Percentiles rank a stretch among this genome's conserved stretches.
Evolutionary conservation across 2,888 invertebrate species (phyloP).

Genomic region (Lochmaea crataegi): DNA sequence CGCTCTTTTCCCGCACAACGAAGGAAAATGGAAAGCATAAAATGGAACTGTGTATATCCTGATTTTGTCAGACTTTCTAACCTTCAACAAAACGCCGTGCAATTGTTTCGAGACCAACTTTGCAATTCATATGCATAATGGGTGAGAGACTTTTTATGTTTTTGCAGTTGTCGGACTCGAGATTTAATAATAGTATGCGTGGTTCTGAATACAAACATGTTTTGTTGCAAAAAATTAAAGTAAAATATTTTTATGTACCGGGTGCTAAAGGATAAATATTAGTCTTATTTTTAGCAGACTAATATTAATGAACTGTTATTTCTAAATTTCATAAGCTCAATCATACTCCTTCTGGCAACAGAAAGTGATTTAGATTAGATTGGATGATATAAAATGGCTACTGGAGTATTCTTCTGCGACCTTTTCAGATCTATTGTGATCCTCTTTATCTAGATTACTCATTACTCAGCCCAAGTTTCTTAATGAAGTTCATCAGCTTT

Average conservation of each 20-base stretch:
- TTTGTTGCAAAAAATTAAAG: not conserved
- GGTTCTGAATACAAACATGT: conserved; percentile 15
- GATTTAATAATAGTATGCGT: conserved; percentile 31
- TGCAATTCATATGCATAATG: conserved; percentile 39
- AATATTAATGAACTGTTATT: too few relatives aligned
- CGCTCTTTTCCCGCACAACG: not conserved
- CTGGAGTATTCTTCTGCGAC: too few relatives aligned
- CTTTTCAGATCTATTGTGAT: too few relatives aligned
- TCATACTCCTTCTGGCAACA: too few relatives aligned
- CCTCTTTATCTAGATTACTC: too few relatives aligned
- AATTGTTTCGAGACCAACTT: conserved; percentile 36
- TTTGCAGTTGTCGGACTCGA: conserved; percentile 24
- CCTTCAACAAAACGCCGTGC: conserved; percentile 31
- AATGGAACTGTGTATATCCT: conserved; percentile 40
- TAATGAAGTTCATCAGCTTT: too few relatives aligned
- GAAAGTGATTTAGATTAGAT: too few relatives aligned
- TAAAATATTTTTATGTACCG: not conserved
- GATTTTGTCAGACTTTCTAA: conserved; percentile 46
- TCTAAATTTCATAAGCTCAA: too few relatives aligned
- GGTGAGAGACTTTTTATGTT: conserved; percentile 23
- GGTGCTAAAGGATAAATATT: not conserved
- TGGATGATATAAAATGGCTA: too few relatives aligned
- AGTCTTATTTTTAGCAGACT: too few relatives aligned
- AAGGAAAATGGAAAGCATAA: conserved; percentile 29
- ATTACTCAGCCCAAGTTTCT: too few relatives aligned